Evolutionary conservation across 2,888 invertebrate genomes (phyloP).

Genomic region (Microplitis deprimator): DNA sequence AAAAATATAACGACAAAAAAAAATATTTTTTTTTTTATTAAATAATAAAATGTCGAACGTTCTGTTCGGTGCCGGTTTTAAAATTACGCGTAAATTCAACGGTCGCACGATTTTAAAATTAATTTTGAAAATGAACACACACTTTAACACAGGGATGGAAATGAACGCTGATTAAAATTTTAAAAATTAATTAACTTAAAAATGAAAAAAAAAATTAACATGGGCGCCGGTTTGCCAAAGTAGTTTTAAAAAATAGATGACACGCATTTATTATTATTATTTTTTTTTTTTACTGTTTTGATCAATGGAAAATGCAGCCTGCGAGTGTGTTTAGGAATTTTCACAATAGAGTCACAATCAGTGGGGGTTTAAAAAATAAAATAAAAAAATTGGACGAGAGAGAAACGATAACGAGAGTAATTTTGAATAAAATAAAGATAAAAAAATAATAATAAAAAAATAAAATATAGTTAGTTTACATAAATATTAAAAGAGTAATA

Average conservation of each 20-base stretch:
- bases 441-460: conserved; percentile 19
- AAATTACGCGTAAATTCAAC: too few relatives aligned
- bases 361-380: conserved; percentile 6
- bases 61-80: background rate
- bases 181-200: too few relatives aligned
- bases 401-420: conserved; percentile 34
- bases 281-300: background rate
- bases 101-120: too few relatives aligned
- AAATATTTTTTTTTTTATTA: conserved; percentile 18
- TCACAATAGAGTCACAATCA: conserved; percentile 38
- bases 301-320: conserved; percentile 30
- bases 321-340: conserved; percentile 34
- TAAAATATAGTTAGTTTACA: conserved; percentile 37
- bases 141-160: too few relatives aligned
- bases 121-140: too few relatives aligned
- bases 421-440: conserved; percentile 17
- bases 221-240: background rate
- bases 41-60: background rate
- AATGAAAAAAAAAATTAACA: too few relatives aligned
- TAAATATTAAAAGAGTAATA: conserved; percentile 22
- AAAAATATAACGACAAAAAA: background rate
- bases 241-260: conserved; percentile 10
- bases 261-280: conserved; percentile 3
- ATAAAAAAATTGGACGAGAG: conserved; percentile 30
- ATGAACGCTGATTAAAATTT: too few relatives aligned